phyloP scores from a whole-genome alignment of 2,888 invertebrate genomes.

The Macroteleia sp. region DNA sequence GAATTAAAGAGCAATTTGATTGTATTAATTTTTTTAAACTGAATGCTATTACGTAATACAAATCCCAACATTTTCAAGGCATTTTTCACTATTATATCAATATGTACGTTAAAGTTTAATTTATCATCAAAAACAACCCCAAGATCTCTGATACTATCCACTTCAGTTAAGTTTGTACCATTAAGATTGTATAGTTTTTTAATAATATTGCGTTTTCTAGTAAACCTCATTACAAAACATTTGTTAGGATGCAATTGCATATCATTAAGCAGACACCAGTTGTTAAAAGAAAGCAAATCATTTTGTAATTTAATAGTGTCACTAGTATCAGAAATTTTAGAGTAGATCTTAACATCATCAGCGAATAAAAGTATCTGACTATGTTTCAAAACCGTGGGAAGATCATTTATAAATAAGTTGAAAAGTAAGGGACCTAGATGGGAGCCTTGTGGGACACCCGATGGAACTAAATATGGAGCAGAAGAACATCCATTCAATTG shows the following conservation, averaged over 20 bases:
- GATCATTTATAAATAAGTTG: slow-evolving; percentile 29
- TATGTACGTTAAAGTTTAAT: slow-evolving; percentile 9
- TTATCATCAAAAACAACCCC: not conserved
- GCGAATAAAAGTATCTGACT: slow-evolving; percentile 11
- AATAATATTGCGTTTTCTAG: not conserved
- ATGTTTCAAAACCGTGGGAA: not conserved
- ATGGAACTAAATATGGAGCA: not conserved
- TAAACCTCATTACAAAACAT: not conserved
- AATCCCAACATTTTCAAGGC: slow-evolving; percentile 12
- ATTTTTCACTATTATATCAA: not conserved
- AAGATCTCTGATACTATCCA: slow-evolving; percentile 2
- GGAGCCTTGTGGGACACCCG: slow-evolving; percentile 37
- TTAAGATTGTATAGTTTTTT: not conserved
- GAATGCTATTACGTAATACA: not conserved
- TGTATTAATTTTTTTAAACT: too few relatives aligned
- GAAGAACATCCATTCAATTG: slow-evolving; percentile 1
- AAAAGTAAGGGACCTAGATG: slow-evolving; percentile 35
- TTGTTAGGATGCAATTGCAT: slow-evolving; percentile 2
- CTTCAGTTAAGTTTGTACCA: not conserved
- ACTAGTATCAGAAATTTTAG: not conserved
- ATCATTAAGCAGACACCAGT: not conserved
- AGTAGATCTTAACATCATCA: slow-evolving; percentile 21
- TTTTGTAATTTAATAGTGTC: not conserved
- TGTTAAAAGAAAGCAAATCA: not conserved
- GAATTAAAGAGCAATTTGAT: too few relatives aligned